phyloP scores from a whole-genome alignment of 2,113 vertebrate species.

The Panthera uncia region DNA sequence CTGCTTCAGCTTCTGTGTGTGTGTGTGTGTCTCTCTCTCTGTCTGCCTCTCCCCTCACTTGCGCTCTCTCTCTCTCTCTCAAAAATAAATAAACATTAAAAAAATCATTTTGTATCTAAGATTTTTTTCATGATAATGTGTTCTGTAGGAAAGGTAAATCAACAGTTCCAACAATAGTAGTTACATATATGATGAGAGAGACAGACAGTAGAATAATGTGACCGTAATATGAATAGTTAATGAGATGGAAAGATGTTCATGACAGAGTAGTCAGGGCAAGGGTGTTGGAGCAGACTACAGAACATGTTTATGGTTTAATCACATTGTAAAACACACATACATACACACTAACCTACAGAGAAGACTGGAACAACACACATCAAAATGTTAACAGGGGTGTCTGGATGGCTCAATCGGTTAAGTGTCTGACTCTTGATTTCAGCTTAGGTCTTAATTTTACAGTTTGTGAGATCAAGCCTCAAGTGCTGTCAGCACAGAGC shows the following conservation, averaged over 20 bases:
- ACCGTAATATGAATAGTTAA: background rate
- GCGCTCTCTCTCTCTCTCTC: no score
- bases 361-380: background rate
- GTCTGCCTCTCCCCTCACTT: no score
- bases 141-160: background rate
- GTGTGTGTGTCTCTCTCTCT: no score
- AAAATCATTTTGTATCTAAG: conserved; percentile 34
- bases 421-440: no score
- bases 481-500: no score
- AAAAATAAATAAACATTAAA: no score
- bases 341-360: background rate
- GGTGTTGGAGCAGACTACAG: background rate
- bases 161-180: background rate
- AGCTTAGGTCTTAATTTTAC: no score
- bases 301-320: background rate
- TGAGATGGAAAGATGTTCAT: conserved; percentile 36
- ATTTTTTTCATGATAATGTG: conserved; percentile 18
- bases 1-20: no score
- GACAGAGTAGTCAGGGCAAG: background rate
- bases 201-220: background rate
- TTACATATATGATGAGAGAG: conserved; percentile 22
- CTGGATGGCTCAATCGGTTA: no score
- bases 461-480: no score
- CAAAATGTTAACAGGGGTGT: background rate
- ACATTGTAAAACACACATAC: background rate